Percentiles rank a stretch among this genome's conserved stretches.
Evolutionary conservation across 2,888 invertebrate genomes (phyloP).

Genomic region (Tiliacea aurago): DNA sequence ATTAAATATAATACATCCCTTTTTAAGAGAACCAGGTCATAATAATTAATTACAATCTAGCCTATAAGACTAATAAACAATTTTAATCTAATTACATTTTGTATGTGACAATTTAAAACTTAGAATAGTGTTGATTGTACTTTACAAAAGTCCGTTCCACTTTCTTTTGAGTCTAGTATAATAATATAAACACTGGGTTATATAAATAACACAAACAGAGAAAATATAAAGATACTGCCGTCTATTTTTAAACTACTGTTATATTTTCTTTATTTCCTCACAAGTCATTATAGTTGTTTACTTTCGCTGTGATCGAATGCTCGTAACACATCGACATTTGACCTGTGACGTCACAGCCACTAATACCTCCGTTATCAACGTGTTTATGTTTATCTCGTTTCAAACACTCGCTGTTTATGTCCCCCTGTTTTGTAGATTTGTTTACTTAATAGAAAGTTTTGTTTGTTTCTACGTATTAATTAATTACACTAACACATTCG

Average conservation of each 20-base stretch:
- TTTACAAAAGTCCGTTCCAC: no score
- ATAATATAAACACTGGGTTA: no score
- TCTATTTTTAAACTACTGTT: neutral
- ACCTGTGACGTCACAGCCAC: conserved; percentile 32
- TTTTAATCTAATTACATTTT: no score
- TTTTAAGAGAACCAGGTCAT: no score
- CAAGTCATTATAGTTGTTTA: conserved; percentile 29
- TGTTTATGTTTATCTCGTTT: conserved; percentile 30
- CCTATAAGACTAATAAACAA: no score
- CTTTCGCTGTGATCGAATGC: conserved; percentile 41
- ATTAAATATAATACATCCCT: no score
- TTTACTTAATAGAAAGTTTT: conserved; percentile 29
- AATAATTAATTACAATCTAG: no score
- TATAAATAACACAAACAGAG: no score
- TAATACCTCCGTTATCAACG: conserved; percentile 31
- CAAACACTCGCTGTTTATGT: conserved; percentile 18
- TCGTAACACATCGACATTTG: conserved; percentile 18
- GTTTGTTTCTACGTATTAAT: conserved; percentile 27
- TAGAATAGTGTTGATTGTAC: no score
- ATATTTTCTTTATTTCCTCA: conserved; percentile 9
- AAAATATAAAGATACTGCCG: neutral
- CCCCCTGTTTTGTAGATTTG: conserved; percentile 13
- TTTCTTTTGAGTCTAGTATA: no score
- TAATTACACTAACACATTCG: conserved; percentile 15
- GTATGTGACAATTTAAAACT: no score